These are phyloP conservation scores for Chaetodon trifascialis DNA, from an alignment of 2,113 vertebrate genomes.

Conservation along the genomic window DNA sequence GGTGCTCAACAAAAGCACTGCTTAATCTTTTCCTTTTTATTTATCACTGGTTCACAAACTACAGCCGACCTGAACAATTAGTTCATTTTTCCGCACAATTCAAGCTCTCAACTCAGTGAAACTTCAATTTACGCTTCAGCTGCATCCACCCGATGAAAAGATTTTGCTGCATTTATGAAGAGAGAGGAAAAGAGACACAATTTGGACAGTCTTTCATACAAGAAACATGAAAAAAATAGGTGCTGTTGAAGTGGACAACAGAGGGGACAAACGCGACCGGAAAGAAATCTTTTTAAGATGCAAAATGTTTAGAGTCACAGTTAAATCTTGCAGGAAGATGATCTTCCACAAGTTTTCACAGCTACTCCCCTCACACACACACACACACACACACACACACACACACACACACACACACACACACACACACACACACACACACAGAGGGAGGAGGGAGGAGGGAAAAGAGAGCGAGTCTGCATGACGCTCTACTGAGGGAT, in stretches of 20 bases:
- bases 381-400: too few species aligned
- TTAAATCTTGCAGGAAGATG: constrained; percentile 7
- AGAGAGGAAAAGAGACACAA: background rate
- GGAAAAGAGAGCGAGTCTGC: background rate
- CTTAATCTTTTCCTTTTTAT: constrained; percentile 27
- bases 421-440: too few species aligned
- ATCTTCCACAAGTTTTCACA: constrained; percentile 22
- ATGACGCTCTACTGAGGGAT: constrained; percentile 29
- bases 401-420: background rate
- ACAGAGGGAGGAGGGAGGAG: background rate
- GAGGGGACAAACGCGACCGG: background rate
- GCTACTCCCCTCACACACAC: constrained; percentile 1
- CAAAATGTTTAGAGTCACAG: constrained; percentile 2
- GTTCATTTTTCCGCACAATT: constrained; percentile 4
- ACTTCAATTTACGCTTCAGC: background rate
- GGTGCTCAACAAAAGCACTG: constrained; percentile 18
- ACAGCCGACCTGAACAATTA: background rate
- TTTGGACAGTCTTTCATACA: background rate
- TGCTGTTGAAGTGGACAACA: background rate
- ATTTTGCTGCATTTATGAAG: background rate
- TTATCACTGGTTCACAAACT: constrained; percentile 7
- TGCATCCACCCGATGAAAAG: background rate
- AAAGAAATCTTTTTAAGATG: background rate
- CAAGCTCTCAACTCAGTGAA: background rate
- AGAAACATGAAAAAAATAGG: background rate